Base-by-base conservation (phyloP, 1,140 invertebrate species). In the Trachymyrmex cornetzi region DNA sequence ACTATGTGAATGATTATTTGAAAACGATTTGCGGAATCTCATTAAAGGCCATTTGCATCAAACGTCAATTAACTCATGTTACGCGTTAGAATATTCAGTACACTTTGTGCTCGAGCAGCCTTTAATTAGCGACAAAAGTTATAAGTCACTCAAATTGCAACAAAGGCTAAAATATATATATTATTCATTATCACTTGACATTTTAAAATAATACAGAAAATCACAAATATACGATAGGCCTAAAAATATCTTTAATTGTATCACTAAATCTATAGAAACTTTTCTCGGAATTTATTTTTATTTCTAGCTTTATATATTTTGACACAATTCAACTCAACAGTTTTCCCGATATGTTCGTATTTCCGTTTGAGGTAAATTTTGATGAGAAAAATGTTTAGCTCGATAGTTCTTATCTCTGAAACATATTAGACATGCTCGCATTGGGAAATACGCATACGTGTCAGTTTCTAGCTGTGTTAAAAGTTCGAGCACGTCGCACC, bases 401-500 rank as follows among this genome's bases (percentile, higher is more conserved):
- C n/a, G 27, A 84, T 74, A 48, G 24, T 74, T 74, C 44, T 9
- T 84, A 50, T 14, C n/a, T 50, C 11, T 44, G 24, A 7, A 74
- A 59, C 38, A 63, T 89, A 89, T 88, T 67, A 89, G 44, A 89
- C 74, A 59, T 74, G 44, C 30, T 67, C 38, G 38, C 72, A 50
- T n/a, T 71, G 38, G 12, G 44, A 59, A 67, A 55, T 59, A 53
- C 22, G 12, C 50, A 57, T 86, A 66, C 24, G 48, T 59, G 57
- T 77, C 24, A 34, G 22, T 34, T 77, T 64, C 53, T 59, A 19
- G 24, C 75, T 24, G 27, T 27, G 67, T 84, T 59, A 63, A 30
- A 55, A 91, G 61, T 91, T 74, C 38, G 67, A 48, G 69, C 87
- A 90, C 90, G 90, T 91, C 74, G 82, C 63, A 22, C 80, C 74